Percentiles rank a stretch among this genome's conserved stretches.
Conservation (phyloP, 2,797 vertebrate species). For the Mus caroli region DNA sequence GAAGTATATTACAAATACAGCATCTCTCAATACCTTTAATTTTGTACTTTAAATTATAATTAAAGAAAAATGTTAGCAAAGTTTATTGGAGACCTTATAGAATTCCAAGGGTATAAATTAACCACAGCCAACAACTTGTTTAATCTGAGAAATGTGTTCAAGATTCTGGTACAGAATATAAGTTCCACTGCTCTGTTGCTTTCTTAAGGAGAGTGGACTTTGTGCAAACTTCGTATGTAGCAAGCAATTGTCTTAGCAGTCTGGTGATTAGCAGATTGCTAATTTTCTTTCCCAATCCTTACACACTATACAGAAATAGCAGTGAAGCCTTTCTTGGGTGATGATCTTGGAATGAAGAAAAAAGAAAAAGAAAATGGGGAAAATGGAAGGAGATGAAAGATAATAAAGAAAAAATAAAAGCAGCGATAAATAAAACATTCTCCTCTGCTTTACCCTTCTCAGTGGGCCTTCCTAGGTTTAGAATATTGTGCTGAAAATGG, state of each 20-base stretch:
- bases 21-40: neutral
- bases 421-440: too few species aligned
- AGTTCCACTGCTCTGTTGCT: neutral
- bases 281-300: neutral
- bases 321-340: neutral
- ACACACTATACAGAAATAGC: neutral
- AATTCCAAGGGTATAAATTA: neutral
- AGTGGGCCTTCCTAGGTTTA: neutral
- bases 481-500: neutral
- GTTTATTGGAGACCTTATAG: neutral
- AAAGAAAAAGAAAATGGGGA: fast-evolving
- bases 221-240: neutral
- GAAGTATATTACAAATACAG: neutral
- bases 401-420: neutral
- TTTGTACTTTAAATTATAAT: neutral
- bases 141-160: neutral
- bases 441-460: neutral
- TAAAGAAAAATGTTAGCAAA: neutral
- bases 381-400: neutral
- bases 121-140: neutral
- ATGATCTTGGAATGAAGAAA: neutral
- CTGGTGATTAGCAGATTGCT: neutral
- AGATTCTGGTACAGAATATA: neutral
- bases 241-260: neutral
- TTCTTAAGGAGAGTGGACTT: neutral